These are phyloP conservation scores for Lasaia peninsularis DNA, from an alignment of 1,140 invertebrate species.

Conservation along the genomic window DNA sequence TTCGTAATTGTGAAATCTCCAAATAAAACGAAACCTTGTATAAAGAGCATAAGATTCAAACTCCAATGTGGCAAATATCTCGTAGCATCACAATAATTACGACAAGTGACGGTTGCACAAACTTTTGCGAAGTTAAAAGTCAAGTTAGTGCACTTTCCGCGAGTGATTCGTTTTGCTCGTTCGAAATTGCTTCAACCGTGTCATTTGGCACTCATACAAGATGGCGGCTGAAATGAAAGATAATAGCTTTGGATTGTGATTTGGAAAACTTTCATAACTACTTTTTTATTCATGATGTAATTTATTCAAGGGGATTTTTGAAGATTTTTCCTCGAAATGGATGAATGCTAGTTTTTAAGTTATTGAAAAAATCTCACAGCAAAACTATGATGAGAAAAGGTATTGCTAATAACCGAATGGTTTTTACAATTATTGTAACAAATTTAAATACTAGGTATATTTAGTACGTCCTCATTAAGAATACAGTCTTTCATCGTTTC, in stretches of 20 bases:
- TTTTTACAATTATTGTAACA: too few species aligned
- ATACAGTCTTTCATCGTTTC: too few species aligned
- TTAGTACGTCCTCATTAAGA: too few species aligned
- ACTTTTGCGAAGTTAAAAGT: slow-evolving; percentile 11
- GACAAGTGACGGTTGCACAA: slow-evolving; percentile 10
- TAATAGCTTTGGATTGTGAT: slow-evolving; percentile 8
- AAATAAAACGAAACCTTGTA: not conserved
- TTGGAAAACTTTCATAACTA: slow-evolving; percentile 12
- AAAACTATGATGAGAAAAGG: too few species aligned
- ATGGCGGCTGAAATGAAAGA: slow-evolving; percentile 12
- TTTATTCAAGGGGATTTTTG: too few species aligned
- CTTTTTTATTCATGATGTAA: not conserved
- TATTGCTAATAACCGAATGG: too few species aligned
- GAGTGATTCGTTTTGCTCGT: slow-evolving; percentile 11
- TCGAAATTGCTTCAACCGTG: slow-evolving; percentile 12
- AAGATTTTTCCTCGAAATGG: too few species aligned
- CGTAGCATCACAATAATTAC: slow-evolving; percentile 10
- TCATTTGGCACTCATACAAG: slow-evolving; percentile 10
- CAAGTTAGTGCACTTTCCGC: slow-evolving; percentile 10
- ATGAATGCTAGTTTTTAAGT: too few species aligned
- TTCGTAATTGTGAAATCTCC: not conserved
- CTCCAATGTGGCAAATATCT: not conserved
- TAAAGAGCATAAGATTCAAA: not conserved
- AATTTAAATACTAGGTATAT: too few species aligned
- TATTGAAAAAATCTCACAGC: too few species aligned